phyloP scores from a whole-genome alignment of 2,113 vertebrate species.

The Melanocharis versteri region DNA sequence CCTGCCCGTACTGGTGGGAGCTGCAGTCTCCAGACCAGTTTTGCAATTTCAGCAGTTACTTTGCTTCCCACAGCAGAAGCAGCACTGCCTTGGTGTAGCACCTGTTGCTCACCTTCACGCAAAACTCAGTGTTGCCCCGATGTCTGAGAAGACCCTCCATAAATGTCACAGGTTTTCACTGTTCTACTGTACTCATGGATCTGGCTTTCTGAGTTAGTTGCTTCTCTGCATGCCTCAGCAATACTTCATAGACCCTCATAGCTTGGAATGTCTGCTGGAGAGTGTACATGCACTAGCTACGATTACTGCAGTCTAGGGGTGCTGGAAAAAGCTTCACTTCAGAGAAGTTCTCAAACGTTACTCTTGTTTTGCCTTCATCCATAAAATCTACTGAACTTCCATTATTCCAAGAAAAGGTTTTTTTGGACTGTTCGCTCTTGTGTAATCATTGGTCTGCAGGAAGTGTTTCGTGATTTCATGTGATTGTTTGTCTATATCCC shows the following conservation, averaged over 20 bases:
- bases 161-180: neutral
- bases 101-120: neutral
- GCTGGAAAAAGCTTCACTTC: neutral
- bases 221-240: neutral
- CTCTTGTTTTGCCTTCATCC: neutral
- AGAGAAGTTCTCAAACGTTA: neutral
- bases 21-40: neutral
- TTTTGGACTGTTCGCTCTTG: neutral
- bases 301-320: neutral
- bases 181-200: neutral
- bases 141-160: neutral
- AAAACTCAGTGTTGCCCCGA: neutral
- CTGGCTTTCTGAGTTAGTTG: neutral
- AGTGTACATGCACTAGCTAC: fast-evolving
- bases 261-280: neutral
- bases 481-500: neutral
- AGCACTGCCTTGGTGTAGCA: neutral
- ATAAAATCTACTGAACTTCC: neutral
- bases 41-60: neutral
- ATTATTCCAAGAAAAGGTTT: neutral
- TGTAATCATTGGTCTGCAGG: neutral
- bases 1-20: neutral
- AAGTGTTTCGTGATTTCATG: neutral
- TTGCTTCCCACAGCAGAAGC: neutral
- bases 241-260: neutral